Conservation (phyloP, 2,888 invertebrate genomes). For the Elysia crispata region DNA sequence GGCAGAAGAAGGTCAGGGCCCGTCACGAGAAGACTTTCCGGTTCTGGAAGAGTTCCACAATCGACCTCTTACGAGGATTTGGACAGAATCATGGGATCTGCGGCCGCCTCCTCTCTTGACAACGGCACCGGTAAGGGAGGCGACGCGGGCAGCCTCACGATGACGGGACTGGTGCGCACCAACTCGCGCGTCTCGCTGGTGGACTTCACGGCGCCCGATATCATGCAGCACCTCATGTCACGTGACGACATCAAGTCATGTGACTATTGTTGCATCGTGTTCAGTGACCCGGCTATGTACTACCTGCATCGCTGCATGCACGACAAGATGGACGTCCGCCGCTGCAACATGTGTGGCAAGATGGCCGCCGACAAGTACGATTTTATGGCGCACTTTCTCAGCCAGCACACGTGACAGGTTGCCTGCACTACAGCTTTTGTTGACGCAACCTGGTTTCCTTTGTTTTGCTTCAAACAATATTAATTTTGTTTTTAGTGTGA, state of each 20-base stretch:
- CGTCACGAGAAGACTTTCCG: background rate
- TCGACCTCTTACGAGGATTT: conserved; percentile 21
- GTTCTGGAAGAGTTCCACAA: conserved; percentile 22
- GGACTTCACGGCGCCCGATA: conserved; percentile 61
- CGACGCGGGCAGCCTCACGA: conserved; percentile 36
- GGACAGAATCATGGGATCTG: conserved; percentile 17
- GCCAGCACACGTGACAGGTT: conserved; percentile 59
- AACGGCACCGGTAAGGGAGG: background rate
- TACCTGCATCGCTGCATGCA: conserved; percentile 65
- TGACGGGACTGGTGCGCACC: conserved; percentile 53
- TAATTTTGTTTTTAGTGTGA: background rate
- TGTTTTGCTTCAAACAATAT: background rate
- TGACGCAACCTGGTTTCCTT: no score
- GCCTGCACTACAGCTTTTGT: no score
- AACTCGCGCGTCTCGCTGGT: conserved; percentile 60
- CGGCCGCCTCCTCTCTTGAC: conserved; percentile 18
- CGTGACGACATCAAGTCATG: conserved; percentile 62
- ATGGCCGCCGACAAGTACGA: conserved; percentile 61
- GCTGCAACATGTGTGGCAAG: conserved; percentile 64
- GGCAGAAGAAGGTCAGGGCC: background rate
- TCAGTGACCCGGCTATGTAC: conserved; percentile 65
- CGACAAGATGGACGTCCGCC: conserved; percentile 64
- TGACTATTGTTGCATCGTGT: conserved; percentile 62
- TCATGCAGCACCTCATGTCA: conserved; percentile 61
- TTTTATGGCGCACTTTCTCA: conserved; percentile 63